Conservation (phyloP, 64 coral and sea anemone genomes). For the Pocillopora verrucosa region DNA sequence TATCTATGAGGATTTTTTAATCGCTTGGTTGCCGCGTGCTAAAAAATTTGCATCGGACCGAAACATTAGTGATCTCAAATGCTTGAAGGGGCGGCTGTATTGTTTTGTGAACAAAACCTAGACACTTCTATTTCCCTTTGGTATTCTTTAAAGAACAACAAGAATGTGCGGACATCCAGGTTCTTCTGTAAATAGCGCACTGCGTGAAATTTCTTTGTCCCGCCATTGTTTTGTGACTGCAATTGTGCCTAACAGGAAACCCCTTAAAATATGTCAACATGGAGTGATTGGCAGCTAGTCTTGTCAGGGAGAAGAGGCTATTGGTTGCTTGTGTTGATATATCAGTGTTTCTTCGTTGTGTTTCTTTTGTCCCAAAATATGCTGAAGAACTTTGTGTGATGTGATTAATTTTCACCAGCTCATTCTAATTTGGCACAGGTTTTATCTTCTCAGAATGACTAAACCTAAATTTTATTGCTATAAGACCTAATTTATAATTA, state of each 20-base stretch:
- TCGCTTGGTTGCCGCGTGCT: neutral
- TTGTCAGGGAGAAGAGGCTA: neutral
- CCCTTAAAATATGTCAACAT: conserved; percentile 65
- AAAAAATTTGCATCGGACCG: conserved; percentile 34
- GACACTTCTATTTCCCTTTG: conserved; percentile 5
- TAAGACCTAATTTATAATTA: conserved; percentile 3
- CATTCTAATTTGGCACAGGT: conserved; percentile 1
- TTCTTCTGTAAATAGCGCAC: conserved; percentile 19
- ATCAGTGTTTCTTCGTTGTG: neutral
- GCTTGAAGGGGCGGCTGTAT: conserved; percentile 25
- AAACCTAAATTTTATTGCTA: neutral
- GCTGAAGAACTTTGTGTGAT: neutral
- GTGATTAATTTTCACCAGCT: neutral
- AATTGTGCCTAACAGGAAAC: conserved; percentile 58
- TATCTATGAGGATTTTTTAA: neutral
- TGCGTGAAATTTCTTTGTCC: conserved; percentile 27
- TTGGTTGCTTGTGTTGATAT: conserved; percentile 11
- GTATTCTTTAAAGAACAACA: conserved; percentile 7
- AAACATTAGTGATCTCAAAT: neutral
- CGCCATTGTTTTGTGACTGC: conserved; percentile 23
- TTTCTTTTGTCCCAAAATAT: neutral
- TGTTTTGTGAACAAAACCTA: conserved; percentile 30
- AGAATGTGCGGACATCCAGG: conserved; percentile 17
- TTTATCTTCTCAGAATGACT: neutral
- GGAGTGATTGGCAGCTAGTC: conserved; percentile 59